Evolutionary conservation across 2,888 invertebrate genomes (phyloP), one percentile per base, ranked within the genome.

Genomic region (Kryphioiulus occultus): DNA sequence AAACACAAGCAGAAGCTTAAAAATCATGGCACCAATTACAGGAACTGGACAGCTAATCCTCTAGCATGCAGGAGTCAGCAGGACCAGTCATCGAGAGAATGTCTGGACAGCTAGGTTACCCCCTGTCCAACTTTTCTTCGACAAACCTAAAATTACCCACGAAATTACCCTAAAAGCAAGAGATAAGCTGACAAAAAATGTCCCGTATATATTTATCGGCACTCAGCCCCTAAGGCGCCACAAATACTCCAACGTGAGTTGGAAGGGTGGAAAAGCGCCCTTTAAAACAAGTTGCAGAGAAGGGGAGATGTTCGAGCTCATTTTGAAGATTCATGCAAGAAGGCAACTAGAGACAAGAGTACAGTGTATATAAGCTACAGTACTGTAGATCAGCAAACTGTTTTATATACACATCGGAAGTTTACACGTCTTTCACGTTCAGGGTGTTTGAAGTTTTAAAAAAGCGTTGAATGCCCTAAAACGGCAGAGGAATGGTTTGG

Each of bases 131-230:
- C 17, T 53, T 53, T 53, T n/a, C n/a, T n/a, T 53, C 17, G 19
- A 53, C 17, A 53, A 53, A 53, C 53, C 53, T 53, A 53, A 19
- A 53, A 53, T 53, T 53, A 53, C 53, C 53, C 53, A 53, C 53
- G 53, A 9, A 53, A 53, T 53, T 53, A 53, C 53, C 53, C 53
- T 53, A 53, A 53, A 53, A 53, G 53, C 53, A 53, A 19, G 53
- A 53, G 53, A 53, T 53, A 53, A 53, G 53, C 53, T 53, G 53
- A 53, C 53, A 53, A 53, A 53, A 42, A 53, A 53, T 53, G 53
- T 53, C 53, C 53, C 53, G 53, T 53, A 53, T 53, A 53, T 53
- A 53, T 53, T 53, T 53, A 53, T 53, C 53, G 53, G 53, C 53
- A 53, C 53, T 53, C 53, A 53, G 53, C 53, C 53, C 53, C 53